phyloP scores from a whole-genome alignment of 2,888 invertebrate genomes.

The Drosophila anomelani region DNA sequence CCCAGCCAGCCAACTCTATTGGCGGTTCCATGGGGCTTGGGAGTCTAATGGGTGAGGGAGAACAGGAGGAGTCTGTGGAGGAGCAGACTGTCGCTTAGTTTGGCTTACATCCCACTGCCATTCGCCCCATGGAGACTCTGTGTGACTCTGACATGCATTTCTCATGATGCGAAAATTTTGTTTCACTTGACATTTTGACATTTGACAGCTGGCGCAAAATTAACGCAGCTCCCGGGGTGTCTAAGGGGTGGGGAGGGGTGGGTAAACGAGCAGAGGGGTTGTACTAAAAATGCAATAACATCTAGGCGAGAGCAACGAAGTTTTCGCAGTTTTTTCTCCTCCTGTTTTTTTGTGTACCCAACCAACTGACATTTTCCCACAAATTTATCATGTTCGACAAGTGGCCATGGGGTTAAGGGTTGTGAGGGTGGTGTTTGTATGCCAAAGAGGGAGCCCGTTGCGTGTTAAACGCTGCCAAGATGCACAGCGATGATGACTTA shows the following conservation, averaged over 20 bases:
- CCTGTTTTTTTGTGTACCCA: neutral
- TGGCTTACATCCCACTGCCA: slow-evolving; percentile 21
- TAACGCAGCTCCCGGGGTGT: slow-evolving; percentile 55
- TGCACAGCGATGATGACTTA: slow-evolving; percentile 45
- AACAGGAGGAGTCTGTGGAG: neutral
- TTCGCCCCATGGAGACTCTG: slow-evolving; percentile 43
- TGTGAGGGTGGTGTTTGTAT: neutral
- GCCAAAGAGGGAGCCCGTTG: slow-evolving; percentile 28
- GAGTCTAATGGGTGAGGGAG: slow-evolving; percentile 2
- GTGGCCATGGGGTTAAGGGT: slow-evolving; percentile 24
- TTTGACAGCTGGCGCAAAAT: slow-evolving; percentile 75
- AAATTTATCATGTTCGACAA: slow-evolving; percentile 76
- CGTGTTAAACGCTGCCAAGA: slow-evolving; percentile 45
- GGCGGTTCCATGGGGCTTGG: slow-evolving; percentile 14
- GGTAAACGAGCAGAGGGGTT: neutral
- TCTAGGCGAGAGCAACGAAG: slow-evolving; percentile 1
- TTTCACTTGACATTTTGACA: slow-evolving; percentile 77
- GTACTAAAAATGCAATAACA: slow-evolving; percentile 53
- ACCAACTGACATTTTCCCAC: slow-evolving; percentile 49
- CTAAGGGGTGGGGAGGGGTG: neutral
- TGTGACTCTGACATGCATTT: slow-evolving; percentile 66
- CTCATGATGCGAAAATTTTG: slow-evolving; percentile 77
- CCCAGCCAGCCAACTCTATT: slow-evolving; percentile 49
- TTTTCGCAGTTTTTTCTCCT: neutral
- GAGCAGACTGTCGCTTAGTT: slow-evolving; percentile 36